phyloP scores from a whole-genome alignment of 2,888 invertebrate genomes.

The Agonopterix arenella region DNA sequence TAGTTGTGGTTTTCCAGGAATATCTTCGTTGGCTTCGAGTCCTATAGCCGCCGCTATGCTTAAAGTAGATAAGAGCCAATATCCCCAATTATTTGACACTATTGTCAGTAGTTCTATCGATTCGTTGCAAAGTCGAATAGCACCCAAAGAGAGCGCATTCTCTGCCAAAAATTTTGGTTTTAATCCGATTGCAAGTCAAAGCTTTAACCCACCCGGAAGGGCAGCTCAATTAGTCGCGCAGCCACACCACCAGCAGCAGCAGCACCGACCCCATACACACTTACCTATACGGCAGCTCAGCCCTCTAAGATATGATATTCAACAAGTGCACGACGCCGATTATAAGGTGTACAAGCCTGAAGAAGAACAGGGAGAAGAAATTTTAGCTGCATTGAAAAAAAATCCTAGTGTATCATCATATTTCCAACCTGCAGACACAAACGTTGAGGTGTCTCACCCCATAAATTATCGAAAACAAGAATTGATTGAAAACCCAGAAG shows the following conservation, averaged over 20 bases:
- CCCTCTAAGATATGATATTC: slow-evolving; percentile 63
- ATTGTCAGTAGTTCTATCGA: slow-evolving; percentile 70
- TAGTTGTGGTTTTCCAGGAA: slow-evolving; percentile 54
- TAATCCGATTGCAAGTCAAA: slow-evolving; percentile 68
- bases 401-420: slow-evolving; percentile 62
- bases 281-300: slow-evolving; percentile 38
- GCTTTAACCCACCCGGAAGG: slow-evolving; percentile 45
- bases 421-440: slow-evolving; percentile 60
- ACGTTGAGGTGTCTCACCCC: slow-evolving; percentile 63
- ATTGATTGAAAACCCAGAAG: slow-evolving; percentile 45
- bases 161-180: slow-evolving; percentile 66
- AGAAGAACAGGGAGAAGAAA: slow-evolving; percentile 58
- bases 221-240: slow-evolving; percentile 48
- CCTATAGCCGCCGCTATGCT: slow-evolving; percentile 59
- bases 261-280: slow-evolving; percentile 14
- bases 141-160: slow-evolving; percentile 57
- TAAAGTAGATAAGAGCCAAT: slow-evolving; percentile 65
- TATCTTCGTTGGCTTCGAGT: slow-evolving; percentile 61
- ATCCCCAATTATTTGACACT: slow-evolving; percentile 63
- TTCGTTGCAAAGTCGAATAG: slow-evolving; percentile 55
- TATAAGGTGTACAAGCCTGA: slow-evolving; percentile 70
- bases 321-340: slow-evolving; percentile 64
- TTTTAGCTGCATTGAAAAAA: slow-evolving; percentile 61
- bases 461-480: slow-evolving; percentile 61
- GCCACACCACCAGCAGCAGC: slow-evolving; percentile 18